Base-by-base conservation (phyloP, 1,140 invertebrate species). In the Drosophila ohnishii region DNA sequence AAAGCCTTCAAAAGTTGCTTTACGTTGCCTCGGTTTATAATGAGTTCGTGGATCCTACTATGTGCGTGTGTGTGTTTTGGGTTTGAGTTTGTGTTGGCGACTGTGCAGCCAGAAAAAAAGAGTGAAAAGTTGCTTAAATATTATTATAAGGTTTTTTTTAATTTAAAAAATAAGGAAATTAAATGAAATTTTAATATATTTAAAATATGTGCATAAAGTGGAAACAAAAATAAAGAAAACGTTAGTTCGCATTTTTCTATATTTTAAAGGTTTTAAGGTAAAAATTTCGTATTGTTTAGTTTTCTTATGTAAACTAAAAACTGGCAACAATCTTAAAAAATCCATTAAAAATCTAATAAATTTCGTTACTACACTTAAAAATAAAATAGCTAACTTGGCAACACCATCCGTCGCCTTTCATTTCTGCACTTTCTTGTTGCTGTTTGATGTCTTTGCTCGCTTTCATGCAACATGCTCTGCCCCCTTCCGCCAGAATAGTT, bases 1-100 rank as follows among this genome's bases (percentile, higher is more conserved):
- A 63, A 69, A 73, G 78, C 51, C 78, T 80, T 84, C 57, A 80
- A 84, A 84, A 84, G 83, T 84, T 85, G 79, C 79, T 64, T 63
- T 75, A 55, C 67, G 35, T 67, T 69, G 78, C 73, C 67, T 80
- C 58, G 73, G 73, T 81, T 84, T 81, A 77, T 84, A 84, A 84
- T 84, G 81, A 84, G 81, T 85, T 84, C 50, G 73, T 67, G 32
- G 58, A 25, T 48, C 48, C 34, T 34, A 9, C 61, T 16, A 45
- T 42, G 22, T 55, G n/a, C 3, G 22, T 11, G 42, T 70, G 60
- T 70, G 62, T 47, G 57, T 16, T 62, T 58, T 74, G 58, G 47
- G 40, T 39, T 22, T 34, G 58, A 22, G 40, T 22, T 44, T 62
- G 37, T 28, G 35, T 35, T 35, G 13, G n/a, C 13, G 10, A 2